Evolutionary conservation across 1,140 invertebrate species (phyloP).

Genomic region (Brachionus rotundiformis): DNA sequence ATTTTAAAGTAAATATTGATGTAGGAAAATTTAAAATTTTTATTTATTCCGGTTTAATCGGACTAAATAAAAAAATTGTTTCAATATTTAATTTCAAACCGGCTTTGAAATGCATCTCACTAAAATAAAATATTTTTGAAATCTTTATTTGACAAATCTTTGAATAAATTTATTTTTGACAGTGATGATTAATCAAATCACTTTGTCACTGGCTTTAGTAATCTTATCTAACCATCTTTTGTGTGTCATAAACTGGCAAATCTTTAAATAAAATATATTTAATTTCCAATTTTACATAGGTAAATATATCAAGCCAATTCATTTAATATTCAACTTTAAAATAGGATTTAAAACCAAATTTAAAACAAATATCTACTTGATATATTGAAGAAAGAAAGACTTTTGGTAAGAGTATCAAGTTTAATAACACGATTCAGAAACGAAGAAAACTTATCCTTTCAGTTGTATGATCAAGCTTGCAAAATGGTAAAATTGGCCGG

Average conservation of each 20-base stretch:
- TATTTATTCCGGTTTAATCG: conserved; percentile 32
- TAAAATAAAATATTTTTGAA: not conserved
- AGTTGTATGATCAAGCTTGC: not conserved
- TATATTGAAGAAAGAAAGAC: not conserved
- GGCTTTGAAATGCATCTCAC: conserved; percentile 7
- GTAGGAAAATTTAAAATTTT: not conserved
- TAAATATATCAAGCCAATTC: not conserved
- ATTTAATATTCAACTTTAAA: not conserved
- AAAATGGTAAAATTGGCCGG: conserved; percentile 29
- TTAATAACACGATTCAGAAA: conserved; percentile 2
- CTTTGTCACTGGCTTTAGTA: not conserved
- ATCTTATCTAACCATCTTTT: conserved; percentile 5
- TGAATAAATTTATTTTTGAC: conserved; percentile 27
- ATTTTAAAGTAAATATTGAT: not conserved
- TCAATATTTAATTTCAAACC: conserved; percentile 24
- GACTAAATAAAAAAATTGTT: not conserved
- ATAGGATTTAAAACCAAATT: not conserved
- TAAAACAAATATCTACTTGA: conserved; percentile 28
- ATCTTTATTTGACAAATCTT: conserved; percentile 2
- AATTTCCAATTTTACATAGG: not conserved
- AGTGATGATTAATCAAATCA: conserved; percentile 2
- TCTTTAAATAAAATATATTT: conserved; percentile 13
- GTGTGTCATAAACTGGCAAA: not conserved
- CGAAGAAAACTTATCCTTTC: not conserved
- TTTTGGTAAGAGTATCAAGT: conserved; percentile 11